Evolutionary conservation across 2,888 invertebrate genomes (phyloP).

Genomic region (Apamea anceps): DNA sequence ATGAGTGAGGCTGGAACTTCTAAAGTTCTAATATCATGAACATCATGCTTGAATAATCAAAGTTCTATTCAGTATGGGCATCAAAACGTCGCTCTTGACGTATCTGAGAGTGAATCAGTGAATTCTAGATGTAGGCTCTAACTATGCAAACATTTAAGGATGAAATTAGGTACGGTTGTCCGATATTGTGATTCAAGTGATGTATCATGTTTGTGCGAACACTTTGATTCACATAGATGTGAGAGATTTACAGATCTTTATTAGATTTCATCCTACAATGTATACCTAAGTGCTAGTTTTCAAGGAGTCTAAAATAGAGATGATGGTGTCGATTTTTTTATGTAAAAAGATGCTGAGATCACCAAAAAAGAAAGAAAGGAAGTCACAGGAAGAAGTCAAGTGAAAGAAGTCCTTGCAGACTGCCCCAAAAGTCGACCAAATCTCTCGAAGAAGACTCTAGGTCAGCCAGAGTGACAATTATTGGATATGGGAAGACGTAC

Average conservation of each 20-base stretch:
- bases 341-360: not conserved
- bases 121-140: slow-evolving; percentile 37
- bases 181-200: slow-evolving; percentile 30
- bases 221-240: not conserved
- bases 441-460: not conserved
- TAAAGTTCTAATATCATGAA: slow-evolving; percentile 36
- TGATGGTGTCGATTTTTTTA: not conserved
- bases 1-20: slow-evolving; percentile 40
- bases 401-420: not conserved
- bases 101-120: slow-evolving; percentile 49
- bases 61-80: slow-evolving; percentile 61
- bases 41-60: slow-evolving; percentile 62
- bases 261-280: not conserved
- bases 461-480: not conserved
- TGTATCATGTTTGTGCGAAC: slow-evolving; percentile 10
- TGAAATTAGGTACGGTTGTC: slow-evolving; percentile 31
- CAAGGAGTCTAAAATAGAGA: not conserved
- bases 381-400: not conserved
- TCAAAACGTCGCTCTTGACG: slow-evolving; percentile 48
- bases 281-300: not conserved
- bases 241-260: not conserved
- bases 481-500: not conserved
- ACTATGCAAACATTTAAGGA: slow-evolving; percentile 30
- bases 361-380: not conserved
- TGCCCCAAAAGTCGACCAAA: too few relatives aligned